phyloP scores from a whole-genome alignment of 1,140 invertebrate species.

The Drosophila ananassae region DNA sequence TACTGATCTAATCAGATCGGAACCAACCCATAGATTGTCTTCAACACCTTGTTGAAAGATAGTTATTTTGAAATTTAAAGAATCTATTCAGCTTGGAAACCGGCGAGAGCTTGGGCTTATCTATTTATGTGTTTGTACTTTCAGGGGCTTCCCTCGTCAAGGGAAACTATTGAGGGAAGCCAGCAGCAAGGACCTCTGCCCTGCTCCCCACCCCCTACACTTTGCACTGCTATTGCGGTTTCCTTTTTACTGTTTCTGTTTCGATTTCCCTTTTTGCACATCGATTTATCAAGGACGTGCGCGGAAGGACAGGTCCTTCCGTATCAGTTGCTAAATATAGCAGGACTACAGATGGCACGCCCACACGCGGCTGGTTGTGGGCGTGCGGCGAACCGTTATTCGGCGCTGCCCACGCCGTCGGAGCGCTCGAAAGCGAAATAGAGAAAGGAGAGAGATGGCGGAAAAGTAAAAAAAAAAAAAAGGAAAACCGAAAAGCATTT shows the following conservation, averaged over 20 bases:
- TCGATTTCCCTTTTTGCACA: conserved; percentile 60
- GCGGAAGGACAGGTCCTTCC: conserved; percentile 31
- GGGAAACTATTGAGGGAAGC: not conserved
- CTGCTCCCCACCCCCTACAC: not conserved
- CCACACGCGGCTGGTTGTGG: conserved; percentile 24
- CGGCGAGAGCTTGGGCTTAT: not conserved
- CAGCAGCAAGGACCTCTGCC: not conserved
- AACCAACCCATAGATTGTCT: not conserved
- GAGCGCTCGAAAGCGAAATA: not conserved
- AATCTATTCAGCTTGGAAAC: not conserved
- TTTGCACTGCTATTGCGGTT: conserved; percentile 7
- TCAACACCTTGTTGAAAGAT: not conserved
- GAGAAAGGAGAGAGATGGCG: not conserved
- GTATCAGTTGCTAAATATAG: conserved; percentile 49
- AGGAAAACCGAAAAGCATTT: conserved; percentile 6
- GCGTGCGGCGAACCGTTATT: not conserved
- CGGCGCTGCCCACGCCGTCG: not conserved
- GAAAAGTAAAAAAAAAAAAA: not conserved
- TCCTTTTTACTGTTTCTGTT: conserved; percentile 16
- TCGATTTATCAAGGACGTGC: conserved; percentile 77
- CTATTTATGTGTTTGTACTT: not conserved
- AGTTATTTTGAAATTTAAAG: not conserved
- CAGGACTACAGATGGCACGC: conserved; percentile 33
- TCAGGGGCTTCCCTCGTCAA: not conserved
- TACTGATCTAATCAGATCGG: not conserved